These are phyloP conservation scores for Microvelia longipes DNA, from an alignment of 1,140 invertebrate genomes.

Conservation along the genomic window DNA sequence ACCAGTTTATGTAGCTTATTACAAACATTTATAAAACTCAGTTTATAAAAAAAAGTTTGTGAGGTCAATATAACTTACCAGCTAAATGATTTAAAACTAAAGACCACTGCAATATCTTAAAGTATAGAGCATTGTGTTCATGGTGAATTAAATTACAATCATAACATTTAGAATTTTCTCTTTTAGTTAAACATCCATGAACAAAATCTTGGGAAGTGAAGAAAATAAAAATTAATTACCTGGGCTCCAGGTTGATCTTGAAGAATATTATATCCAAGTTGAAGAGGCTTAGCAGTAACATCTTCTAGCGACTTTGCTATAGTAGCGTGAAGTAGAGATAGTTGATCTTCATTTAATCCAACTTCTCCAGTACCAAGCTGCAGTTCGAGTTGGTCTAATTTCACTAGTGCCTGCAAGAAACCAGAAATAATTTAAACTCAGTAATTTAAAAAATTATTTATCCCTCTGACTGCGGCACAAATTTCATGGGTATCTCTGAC, in stretches of 20 bases:
- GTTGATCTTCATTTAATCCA: constrained; percentile 42
- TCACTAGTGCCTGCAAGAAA: constrained; percentile 46
- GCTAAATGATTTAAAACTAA: too few relatives aligned
- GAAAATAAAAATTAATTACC: constrained; percentile 28
- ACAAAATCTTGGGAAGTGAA: too few relatives aligned
- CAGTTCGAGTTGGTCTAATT: constrained; percentile 60
- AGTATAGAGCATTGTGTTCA: too few relatives aligned
- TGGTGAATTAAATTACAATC: too few relatives aligned
- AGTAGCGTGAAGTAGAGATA: constrained; percentile 49
- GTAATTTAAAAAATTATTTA: constrained; percentile 8
- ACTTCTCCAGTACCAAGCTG: constrained; percentile 50
- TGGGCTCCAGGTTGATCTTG: constrained; percentile 51
- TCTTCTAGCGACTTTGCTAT: constrained; percentile 46
- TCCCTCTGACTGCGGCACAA: background rate
- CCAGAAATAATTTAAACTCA: constrained; percentile 9
- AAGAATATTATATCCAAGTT: constrained; percentile 55
- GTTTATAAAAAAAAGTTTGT: too few relatives aligned
- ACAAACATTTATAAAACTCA: too few relatives aligned
- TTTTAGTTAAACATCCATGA: too few relatives aligned
- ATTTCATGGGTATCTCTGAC: too few relatives aligned
- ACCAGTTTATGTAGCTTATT: too few relatives aligned
- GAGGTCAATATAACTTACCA: too few relatives aligned
- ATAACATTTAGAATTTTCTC: too few relatives aligned
- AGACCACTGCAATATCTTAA: too few relatives aligned
- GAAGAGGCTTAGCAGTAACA: constrained; percentile 36